Evolutionary conservation across 2,797 vertebrate genomes (phyloP), one percentile per base, ranked within the genome.

Genomic region (Spea hammondii): DNA sequence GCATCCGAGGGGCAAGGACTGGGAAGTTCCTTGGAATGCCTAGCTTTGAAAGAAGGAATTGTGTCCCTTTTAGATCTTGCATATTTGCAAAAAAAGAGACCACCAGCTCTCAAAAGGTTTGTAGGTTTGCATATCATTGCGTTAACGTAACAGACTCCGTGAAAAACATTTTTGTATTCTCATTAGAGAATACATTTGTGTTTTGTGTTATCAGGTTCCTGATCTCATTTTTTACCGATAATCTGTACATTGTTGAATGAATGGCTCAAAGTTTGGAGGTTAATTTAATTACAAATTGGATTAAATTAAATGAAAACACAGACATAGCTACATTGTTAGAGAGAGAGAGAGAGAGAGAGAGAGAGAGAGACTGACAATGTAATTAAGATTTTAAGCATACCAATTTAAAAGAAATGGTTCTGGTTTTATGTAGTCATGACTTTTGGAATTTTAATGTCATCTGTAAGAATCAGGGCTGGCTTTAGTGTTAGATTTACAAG

Each of bases 231-330:
- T 72, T 54, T 53, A 51, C 6, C 11, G 12, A n/a, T 74, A 79
- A 70, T 74, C 78, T 70, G 9, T 79, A 69, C 72, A 72, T 74
- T 17, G 74, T 70, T 74, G 57, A 79, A 51, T 70, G 72, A 53
- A 57, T 17, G 51, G 44, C 55, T 57, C 65, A 73, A 57, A 79
- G 55, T 44, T 4, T 45, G 53, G 72, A 67, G 62, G 78, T 46
- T 74, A 64, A 79, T 79, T 65, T 70, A 74, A 79, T 79, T 79
- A 79, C 78, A 70, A 48, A 50, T 62, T 32, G 65, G 14, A 48
- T 78, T 7, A 3, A 45, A 7, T 51, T 53, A 8, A 51, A 48
- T 32, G 8, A 57, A 14, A 50, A 65, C 48, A 55, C n/a, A 65
- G 53, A 57, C 12, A 8, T 7, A 11, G 51, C 4, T 4, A 32